Percentiles rank a stretch among this genome's conserved stretches.
Conservation (phyloP, 2,888 invertebrate genomes). For the Drosophila nigricruria region DNA sequence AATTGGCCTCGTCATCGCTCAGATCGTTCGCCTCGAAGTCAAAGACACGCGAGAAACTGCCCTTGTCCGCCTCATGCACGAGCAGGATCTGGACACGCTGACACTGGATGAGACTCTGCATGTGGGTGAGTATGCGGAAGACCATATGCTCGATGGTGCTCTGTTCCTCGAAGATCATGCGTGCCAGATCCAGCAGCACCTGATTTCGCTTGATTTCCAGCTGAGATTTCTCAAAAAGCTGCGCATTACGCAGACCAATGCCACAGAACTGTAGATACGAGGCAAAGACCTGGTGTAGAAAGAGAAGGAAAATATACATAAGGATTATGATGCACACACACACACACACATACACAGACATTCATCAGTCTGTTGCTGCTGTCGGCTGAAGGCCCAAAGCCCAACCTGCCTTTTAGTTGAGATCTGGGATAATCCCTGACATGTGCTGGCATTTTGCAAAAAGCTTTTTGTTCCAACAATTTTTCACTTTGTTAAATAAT, state of each 20-base stretch:
- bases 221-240: slow-evolving; percentile 97
- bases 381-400: slow-evolving; percentile 10
- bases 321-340: slow-evolving; percentile 21
- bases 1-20: slow-evolving; percentile 92
- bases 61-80: slow-evolving; percentile 95
- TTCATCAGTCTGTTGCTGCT: slow-evolving; percentile 16
- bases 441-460: slow-evolving; percentile 48
- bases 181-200: slow-evolving; percentile 96
- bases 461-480: slow-evolving; percentile 51
- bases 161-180: slow-evolving; percentile 98
- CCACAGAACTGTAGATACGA: slow-evolving; percentile 98
- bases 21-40: slow-evolving; percentile 96
- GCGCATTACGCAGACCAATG: slow-evolving; percentile 97
- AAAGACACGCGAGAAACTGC: slow-evolving; percentile 96
- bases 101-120: slow-evolving; percentile 96
- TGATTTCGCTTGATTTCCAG: slow-evolving; percentile 98
- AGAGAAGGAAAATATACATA: neutral
- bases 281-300: slow-evolving; percentile 90
- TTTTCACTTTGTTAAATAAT: slow-evolving; percentile 67
- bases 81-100: slow-evolving; percentile 97
- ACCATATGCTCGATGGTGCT: slow-evolving; percentile 98
- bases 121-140: slow-evolving; percentile 95
- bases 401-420: neutral
- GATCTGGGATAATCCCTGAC: slow-evolving; percentile 39
- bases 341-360: neutral